Base-by-base conservation (phyloP, 2,888 invertebrate genomes). In the Hedya salicella region DNA sequence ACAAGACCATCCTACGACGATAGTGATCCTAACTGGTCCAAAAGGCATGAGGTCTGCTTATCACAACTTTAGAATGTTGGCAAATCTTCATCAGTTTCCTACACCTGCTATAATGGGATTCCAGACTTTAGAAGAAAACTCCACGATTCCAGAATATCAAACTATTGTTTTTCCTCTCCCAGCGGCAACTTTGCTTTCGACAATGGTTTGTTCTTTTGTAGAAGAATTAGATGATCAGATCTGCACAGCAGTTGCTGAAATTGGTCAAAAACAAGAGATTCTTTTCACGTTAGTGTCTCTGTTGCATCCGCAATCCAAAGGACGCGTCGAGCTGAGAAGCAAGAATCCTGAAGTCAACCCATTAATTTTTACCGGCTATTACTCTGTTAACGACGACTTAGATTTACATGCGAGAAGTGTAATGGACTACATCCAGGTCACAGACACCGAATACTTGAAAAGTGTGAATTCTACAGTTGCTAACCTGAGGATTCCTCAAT, bases 1-100 rank as follows among this genome's bases (percentile, higher is more conserved):
- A 36, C 83, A 83, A 71, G 85, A 88, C 60, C 88, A 88, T 49
- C 56, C 78, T 1, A 6, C 82, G n/a, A 70, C 81, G 21, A 75
- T 79, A 1, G 39, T 87, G 0, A 8, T 73, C 3, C 19, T 87
- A 39, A 71, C 76, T 1, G 81, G 72, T 0, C 70, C 75, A 11
- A 73, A 71, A 16, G 65, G 68, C 19, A 17, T 70, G 0, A 25
- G 44, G 6, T 71, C 80, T 1, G 48, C 77, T 0, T 8, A 69
- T 0, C 72, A 79, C 0, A 80, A 80, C 36, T 21, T 79, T 0
- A 75, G 81, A 8, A 32, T 70, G 3, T 70, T 86, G 0, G 50
- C 14, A 0, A 75, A 75, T 65, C 48, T 79, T 0, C 73, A 80
- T 32, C 75, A 70, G 16, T 81, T 82, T 70, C 83, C 85, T 2